Evolutionary conservation across 2,888 invertebrate genomes (phyloP).

Genomic region (Digitonthophagus gazella): DNA sequence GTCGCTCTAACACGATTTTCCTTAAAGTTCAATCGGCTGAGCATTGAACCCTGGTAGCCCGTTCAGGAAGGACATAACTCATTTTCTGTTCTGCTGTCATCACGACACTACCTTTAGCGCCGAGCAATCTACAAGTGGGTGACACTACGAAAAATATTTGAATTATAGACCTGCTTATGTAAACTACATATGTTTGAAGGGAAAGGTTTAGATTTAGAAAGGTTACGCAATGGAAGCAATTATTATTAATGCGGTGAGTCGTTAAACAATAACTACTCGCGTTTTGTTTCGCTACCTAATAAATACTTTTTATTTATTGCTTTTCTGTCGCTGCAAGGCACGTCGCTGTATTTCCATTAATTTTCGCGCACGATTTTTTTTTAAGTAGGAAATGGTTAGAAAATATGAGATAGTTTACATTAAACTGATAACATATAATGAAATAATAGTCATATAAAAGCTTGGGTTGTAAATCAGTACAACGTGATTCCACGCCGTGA

Average conservation of each 20-base stretch:
- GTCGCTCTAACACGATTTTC: neutral
- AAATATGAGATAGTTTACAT: no score
- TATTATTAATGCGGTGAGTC: neutral
- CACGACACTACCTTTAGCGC: conserved; percentile 3
- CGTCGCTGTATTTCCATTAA: neutral
- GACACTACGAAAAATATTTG: neutral
- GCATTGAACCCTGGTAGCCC: conserved; percentile 30
- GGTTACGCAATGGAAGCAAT: neutral
- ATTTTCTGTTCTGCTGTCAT: conserved; percentile 27
- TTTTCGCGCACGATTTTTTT: neutral
- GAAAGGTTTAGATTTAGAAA: neutral
- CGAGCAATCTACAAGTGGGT: neutral
- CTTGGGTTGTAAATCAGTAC: conserved; percentile 45
- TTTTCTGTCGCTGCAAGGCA: neutral
- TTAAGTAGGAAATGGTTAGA: no score
- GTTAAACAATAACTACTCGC: neutral
- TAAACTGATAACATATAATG: neutral
- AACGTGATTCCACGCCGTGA: conserved; percentile 47
- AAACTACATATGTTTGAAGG: neutral
- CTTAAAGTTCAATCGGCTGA: neutral
- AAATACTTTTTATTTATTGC: neutral
- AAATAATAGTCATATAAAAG: conserved; percentile 1
- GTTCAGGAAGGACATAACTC: conserved; percentile 36
- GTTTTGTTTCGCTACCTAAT: neutral
- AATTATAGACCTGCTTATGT: neutral